Percentiles rank a stretch among this genome's conserved stretches.
These are phyloP conservation scores for Myrmophylax atrothorax DNA, from an alignment of 2,113 vertebrate genomes.

Conservation along the genomic window DNA sequence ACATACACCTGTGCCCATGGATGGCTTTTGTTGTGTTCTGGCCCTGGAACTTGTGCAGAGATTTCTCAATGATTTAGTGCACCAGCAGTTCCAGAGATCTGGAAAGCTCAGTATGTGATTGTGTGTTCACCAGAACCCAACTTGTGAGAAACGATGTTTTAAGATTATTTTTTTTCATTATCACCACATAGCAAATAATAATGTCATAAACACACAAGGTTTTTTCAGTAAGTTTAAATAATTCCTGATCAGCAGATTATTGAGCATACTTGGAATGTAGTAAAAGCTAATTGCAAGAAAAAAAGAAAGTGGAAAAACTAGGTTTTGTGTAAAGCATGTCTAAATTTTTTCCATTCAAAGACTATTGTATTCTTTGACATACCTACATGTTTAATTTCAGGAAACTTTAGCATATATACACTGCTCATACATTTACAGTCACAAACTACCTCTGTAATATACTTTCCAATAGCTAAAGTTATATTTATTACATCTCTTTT, in stretches of 20 bases:
- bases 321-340: neutral
- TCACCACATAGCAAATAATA: neutral
- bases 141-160: neutral
- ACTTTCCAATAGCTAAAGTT: neutral
- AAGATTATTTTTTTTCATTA: neutral
- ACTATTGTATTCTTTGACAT: neutral
- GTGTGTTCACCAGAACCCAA: neutral
- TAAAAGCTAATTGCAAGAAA: slow-evolving; percentile 29
- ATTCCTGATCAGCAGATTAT: slow-evolving; percentile 28
- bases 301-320: neutral
- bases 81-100: neutral
- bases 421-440: neutral
- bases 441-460: neutral
- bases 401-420: neutral
- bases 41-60: neutral
- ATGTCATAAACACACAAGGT: neutral
- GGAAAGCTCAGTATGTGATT: neutral
- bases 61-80: neutral
- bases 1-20: slow-evolving; percentile 27
- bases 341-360: neutral
- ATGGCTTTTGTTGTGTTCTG: neutral
- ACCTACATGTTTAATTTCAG: neutral
- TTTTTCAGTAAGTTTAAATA: slow-evolving; percentile 47
- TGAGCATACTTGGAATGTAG: slow-evolving; percentile 35
- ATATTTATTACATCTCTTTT: neutral